Percentiles rank a stretch among this genome's conserved stretches.
Evolutionary conservation across 2,888 invertebrate genomes (phyloP).

Genomic region (Prostheceraeus crozeri): DNA sequence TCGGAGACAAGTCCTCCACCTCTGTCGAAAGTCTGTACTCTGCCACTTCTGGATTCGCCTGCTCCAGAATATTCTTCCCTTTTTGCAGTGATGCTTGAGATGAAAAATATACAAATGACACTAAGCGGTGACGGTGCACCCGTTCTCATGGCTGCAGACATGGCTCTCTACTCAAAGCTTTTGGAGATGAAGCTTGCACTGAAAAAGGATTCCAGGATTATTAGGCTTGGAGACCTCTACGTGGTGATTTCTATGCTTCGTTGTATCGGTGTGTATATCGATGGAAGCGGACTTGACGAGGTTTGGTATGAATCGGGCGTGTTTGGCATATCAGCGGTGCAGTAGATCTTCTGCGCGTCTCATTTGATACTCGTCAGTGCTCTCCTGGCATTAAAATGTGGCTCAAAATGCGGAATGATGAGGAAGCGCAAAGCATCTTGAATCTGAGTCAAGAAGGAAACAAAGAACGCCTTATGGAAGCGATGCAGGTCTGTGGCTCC

Average conservation of each 20-base stretch:
- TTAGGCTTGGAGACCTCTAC: slow-evolving; percentile 19
- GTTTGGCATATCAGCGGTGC: too few relatives aligned
- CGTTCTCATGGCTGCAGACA: slow-evolving; percentile 15
- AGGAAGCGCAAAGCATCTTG: too few relatives aligned
- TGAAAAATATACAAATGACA: background rate
- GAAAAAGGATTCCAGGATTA: slow-evolving; percentile 19
- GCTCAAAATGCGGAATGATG: too few relatives aligned
- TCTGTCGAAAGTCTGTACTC: slow-evolving; percentile 12
- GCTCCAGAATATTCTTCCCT: slow-evolving; percentile 12
- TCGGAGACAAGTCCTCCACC: slow-evolving; percentile 19
- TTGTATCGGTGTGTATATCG: background rate
- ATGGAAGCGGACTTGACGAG: slow-evolving; percentile 12
- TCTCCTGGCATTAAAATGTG: too few relatives aligned
- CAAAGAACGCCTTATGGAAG: too few relatives aligned
- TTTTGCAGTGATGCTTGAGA: slow-evolving; percentile 20
- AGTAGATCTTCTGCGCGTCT: too few relatives aligned
- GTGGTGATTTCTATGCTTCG: slow-evolving; percentile 22
- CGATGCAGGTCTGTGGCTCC: too few relatives aligned
- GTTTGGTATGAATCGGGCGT: too few relatives aligned
- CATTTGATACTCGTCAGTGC: too few relatives aligned
- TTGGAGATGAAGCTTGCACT: slow-evolving; percentile 9
- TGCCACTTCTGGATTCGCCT: slow-evolving; percentile 16
- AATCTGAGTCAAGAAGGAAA: too few relatives aligned
- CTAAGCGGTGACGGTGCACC: slow-evolving; percentile 1
- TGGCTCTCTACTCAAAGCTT: slow-evolving; percentile 24